phyloP scores from a whole-genome alignment of 2,797 vertebrate species.

The Trachurus trachurus region DNA sequence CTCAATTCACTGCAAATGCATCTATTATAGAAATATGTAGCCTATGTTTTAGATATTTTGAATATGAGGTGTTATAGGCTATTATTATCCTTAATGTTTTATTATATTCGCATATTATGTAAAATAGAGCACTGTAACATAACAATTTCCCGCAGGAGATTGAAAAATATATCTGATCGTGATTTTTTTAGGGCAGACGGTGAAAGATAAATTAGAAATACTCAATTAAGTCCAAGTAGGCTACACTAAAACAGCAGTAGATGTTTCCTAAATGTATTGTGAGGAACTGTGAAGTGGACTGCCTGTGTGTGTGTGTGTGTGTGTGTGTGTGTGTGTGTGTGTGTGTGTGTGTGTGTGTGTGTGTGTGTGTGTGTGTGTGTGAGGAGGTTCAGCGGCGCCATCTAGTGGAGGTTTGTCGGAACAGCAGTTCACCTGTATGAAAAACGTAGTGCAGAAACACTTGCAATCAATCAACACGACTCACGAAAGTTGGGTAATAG shows the following conservation, averaged over 20 bases:
- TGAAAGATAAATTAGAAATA: not conserved
- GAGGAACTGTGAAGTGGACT: not conserved
- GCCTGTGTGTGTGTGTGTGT: not conserved
- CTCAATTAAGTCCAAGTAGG: not conserved
- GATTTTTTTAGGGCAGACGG: no score
- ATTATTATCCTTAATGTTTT: no score
- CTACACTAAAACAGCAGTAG: not conserved
- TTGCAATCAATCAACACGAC: not conserved
- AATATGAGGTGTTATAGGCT: no score
- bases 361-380: constrained; percentile 3
- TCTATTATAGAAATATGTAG: no score
- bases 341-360: constrained; percentile 3
- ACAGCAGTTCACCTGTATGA: constrained; percentile 16
- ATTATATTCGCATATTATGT: no score
- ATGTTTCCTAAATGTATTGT: not conserved
- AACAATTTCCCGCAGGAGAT: no score
- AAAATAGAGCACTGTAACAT: no score
- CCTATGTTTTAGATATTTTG: no score
- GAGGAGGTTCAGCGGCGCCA: constrained; percentile 31
- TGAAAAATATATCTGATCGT: no score
- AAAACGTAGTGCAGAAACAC: not conserved
- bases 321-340: constrained; percentile 3
- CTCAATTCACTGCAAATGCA: no score
- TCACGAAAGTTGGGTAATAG: not conserved
- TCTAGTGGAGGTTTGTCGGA: not conserved